Conservation (phyloP, 2,888 invertebrate species). For the Cheilosia vernalis region DNA sequence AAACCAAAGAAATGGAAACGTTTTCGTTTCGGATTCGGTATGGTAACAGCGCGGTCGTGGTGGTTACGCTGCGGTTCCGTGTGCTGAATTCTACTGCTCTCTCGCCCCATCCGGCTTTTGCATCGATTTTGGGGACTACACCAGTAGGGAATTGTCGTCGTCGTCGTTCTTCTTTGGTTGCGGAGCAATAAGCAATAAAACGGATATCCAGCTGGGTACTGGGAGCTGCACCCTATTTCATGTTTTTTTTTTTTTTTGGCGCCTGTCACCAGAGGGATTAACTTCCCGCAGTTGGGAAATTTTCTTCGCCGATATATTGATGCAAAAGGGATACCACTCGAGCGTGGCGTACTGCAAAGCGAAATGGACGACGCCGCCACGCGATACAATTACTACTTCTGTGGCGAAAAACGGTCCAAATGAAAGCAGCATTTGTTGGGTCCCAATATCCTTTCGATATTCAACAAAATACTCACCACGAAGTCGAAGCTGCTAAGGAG, state of each 20-base stretch:
- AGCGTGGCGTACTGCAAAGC: constrained; percentile 39
- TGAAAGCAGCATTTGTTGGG: constrained; percentile 42
- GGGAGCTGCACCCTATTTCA: constrained; percentile 48
- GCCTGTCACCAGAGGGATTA: constrained; percentile 69
- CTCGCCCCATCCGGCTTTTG: background rate
- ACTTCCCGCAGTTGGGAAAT: constrained; percentile 55
- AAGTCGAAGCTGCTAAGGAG: background rate
- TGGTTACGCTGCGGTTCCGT: constrained; percentile 45
- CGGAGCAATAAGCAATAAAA: constrained; percentile 72
- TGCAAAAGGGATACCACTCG: constrained; percentile 45
- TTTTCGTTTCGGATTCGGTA: constrained; percentile 45
- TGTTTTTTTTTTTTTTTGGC: constrained; percentile 19
- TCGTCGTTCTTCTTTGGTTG: constrained; percentile 37
- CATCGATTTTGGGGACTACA: constrained; percentile 40
- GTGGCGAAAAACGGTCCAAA: constrained; percentile 28
- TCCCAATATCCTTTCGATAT: constrained; percentile 61
- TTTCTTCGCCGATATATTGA: constrained; percentile 8
- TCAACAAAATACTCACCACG: constrained; percentile 8
- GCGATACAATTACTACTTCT: constrained; percentile 14
- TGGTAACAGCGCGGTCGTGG: constrained; percentile 26
- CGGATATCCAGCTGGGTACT: constrained; percentile 65
- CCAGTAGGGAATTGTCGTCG: constrained; percentile 50
- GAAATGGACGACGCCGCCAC: constrained; percentile 37
- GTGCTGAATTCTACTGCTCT: constrained; percentile 26
- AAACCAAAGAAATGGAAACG: constrained; percentile 57